phyloP scores from a whole-genome alignment of 1,140 invertebrate species.

The Helicoverpa zea region DNA sequence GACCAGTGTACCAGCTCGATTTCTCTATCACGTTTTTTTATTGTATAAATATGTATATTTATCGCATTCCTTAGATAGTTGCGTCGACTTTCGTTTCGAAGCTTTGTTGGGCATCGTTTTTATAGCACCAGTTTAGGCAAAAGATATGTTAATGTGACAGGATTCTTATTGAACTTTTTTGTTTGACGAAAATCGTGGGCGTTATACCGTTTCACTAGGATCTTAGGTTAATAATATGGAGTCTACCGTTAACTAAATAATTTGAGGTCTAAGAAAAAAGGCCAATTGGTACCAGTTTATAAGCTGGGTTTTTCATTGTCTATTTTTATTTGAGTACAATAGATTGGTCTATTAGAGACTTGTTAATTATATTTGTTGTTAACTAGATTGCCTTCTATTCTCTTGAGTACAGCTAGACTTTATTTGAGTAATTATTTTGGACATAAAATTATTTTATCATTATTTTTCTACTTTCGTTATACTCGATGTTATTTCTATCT shows the following conservation, averaged over 20 bases:
- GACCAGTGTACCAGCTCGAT: conserved; percentile 65
- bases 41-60: conserved; percentile 71
- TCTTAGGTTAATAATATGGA: conserved; percentile 11
- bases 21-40: conserved; percentile 73
- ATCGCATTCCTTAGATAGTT: conserved; percentile 68
- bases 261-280: conserved; percentile 18
- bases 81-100: conserved; percentile 63
- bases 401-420: not conserved
- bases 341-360: conserved; percentile 2
- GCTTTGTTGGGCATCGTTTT: conserved; percentile 47
- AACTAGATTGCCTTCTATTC: not conserved
- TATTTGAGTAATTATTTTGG: not conserved
- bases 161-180: conserved; percentile 44
- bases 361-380: not conserved
- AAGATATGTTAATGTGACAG: conserved; percentile 52
- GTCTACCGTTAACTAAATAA: conserved; percentile 7
- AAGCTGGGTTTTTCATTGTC: conserved; percentile 1
- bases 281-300: not conserved
- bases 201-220: conserved; percentile 36
- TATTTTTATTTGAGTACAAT: not conserved
- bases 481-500: not conserved
- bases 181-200: conserved; percentile 31
- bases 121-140: conserved; percentile 51
- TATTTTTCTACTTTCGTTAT: not conserved
- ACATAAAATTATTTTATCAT: not conserved